Evolutionary conservation across 1,140 invertebrate genomes (phyloP).

Genomic region (Druon quercuslanigerum): DNA sequence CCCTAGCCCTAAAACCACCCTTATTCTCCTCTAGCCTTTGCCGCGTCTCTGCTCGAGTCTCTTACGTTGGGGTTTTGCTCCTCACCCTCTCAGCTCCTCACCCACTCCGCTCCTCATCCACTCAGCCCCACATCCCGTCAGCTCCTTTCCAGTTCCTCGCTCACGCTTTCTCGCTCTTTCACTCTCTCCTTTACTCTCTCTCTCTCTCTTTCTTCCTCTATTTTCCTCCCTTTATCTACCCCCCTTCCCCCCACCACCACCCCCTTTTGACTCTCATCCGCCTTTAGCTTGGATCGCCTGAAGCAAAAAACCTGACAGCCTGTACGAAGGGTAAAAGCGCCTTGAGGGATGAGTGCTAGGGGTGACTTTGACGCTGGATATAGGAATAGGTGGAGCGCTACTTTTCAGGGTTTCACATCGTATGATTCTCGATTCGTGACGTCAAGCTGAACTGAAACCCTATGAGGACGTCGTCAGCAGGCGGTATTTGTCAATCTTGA

Average conservation of each 20-base stretch:
- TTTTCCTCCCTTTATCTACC: conserved; percentile 33
- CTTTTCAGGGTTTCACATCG: conserved; percentile 64
- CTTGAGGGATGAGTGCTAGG: conserved; percentile 48
- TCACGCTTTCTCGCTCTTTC: conserved; percentile 25
- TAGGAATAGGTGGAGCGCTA: conserved; percentile 62
- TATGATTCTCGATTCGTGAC: conserved; percentile 46
- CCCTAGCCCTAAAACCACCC: conserved; percentile 55
- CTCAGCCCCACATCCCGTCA: conserved; percentile 12
- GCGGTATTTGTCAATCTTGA: neutral
- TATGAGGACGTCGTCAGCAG: conserved; percentile 18
- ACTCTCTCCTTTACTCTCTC: conserved; percentile 13
- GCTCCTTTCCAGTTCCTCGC: conserved; percentile 30
- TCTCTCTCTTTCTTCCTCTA: conserved; percentile 1
- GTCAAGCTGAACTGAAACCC: conserved; percentile 45
- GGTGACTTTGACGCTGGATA: conserved; percentile 52
- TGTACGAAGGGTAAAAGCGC: conserved; percentile 53
- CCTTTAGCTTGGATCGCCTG: conserved; percentile 60
- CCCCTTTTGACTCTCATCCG: conserved; percentile 31
- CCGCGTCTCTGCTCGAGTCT: conserved; percentile 65
- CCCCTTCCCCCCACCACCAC: neutral
- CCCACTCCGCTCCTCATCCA: conserved; percentile 1
- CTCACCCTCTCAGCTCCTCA: conserved; percentile 20
- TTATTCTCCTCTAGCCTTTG: conserved; percentile 67
- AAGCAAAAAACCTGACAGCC: conserved; percentile 69
- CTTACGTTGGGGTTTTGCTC: conserved; percentile 69